Conservation (phyloP, 2,113 vertebrate species). For the Salvelinus namaycush region DNA sequence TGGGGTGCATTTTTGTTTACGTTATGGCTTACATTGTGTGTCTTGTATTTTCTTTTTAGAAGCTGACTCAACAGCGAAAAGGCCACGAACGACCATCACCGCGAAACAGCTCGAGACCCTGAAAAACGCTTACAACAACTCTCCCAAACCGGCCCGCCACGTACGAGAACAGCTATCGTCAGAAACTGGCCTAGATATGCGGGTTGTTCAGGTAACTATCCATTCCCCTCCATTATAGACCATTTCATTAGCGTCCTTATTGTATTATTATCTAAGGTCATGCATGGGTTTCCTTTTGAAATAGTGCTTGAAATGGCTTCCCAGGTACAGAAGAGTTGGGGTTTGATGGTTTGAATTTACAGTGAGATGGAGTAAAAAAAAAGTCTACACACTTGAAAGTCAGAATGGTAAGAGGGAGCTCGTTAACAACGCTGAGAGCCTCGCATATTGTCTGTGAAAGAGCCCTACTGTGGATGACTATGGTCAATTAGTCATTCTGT, state of each 20-base stretch:
- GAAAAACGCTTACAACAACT: constrained; percentile 97
- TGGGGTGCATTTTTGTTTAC: no score
- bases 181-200: constrained; percentile 95
- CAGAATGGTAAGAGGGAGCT: constrained; percentile 62
- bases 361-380: constrained; percentile 64
- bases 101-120: constrained; percentile 97
- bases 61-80: constrained; percentile 94
- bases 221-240: constrained; percentile 55
- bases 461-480: constrained; percentile 39
- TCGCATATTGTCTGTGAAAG: constrained; percentile 65
- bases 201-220: constrained; percentile 90
- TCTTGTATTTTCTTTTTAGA: constrained; percentile 70
- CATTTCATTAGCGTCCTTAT: constrained; percentile 58
- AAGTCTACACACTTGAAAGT: constrained; percentile 65
- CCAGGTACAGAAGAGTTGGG: background rate
- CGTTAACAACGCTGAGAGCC: constrained; percentile 71
- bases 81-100: constrained; percentile 95
- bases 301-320: constrained; percentile 46
- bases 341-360: constrained; percentile 67
- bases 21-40: background rate
- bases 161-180: constrained; percentile 95
- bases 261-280: constrained; percentile 45
- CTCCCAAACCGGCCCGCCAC: constrained; percentile 93
- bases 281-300: background rate
- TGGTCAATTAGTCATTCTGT: constrained; percentile 62